A percentile compares a stretch with the other conserved stretches of the same genome.
Evolutionary conservation across 1,140 invertebrate genomes (phyloP).

Genomic region (Drosophila guanche): DNA sequence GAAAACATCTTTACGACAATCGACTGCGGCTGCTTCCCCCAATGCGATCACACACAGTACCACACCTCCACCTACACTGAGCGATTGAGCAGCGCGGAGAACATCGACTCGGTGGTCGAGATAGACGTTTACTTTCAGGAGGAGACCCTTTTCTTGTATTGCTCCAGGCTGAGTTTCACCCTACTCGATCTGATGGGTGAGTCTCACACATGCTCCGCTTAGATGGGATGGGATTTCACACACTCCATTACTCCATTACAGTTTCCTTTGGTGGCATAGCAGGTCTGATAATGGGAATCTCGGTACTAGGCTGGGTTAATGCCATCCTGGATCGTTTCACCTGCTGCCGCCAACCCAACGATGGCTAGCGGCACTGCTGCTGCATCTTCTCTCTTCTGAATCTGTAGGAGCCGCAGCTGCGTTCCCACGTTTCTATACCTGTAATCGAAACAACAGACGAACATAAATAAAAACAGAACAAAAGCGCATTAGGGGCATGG

Average conservation of each 20-base stretch:
- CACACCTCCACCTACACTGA: conserved; percentile 63
- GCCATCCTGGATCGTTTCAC: conserved; percentile 49
- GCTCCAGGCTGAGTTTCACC: conserved; percentile 64
- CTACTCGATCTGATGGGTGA: conserved; percentile 69
- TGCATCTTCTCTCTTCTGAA: background rate
- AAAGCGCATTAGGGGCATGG: conserved; percentile 20
- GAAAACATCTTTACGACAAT: conserved; percentile 51
- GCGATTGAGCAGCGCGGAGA: conserved; percentile 1
- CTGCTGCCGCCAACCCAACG: conserved; percentile 31
- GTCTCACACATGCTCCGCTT: background rate
- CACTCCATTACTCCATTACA: background rate
- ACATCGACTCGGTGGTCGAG: conserved; percentile 27
- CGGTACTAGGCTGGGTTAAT: conserved; percentile 59
- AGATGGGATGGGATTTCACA: background rate
- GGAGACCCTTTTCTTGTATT: conserved; percentile 70
- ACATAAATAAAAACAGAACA: conserved; percentile 34
- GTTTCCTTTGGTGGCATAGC: conserved; percentile 74
- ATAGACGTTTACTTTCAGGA: conserved; percentile 70
- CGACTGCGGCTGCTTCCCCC: conserved; percentile 65
- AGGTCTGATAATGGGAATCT: conserved; percentile 66
- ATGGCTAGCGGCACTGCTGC: conserved; percentile 1
- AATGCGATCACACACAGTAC: conserved; percentile 66
- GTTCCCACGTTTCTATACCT: conserved; percentile 55
- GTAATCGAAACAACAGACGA: conserved; percentile 22
- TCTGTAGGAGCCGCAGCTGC: conserved; percentile 25